Base-by-base conservation (phyloP, 1,140 invertebrate genomes). In the Drosophila erecta region DNA sequence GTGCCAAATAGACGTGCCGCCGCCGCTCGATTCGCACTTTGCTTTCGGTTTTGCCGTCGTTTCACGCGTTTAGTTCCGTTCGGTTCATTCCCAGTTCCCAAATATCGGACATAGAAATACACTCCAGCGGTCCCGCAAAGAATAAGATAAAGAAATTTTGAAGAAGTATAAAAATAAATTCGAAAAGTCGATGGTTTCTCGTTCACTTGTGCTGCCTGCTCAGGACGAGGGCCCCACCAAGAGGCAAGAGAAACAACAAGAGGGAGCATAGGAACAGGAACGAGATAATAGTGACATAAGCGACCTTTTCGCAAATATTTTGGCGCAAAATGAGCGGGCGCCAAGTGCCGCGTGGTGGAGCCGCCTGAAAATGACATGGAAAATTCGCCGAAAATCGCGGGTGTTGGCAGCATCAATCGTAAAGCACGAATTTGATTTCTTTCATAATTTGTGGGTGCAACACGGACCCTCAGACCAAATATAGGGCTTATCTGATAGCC, bases 1-100 rank as follows among this genome's bases (percentile, higher is more conserved):
- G 90, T 89, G 85, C 85, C 85, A 91, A 91, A 83, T 91, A 91
- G 90, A 91, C 84, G 90, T 91, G 70, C 62, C 69, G 81, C 81
- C 81, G 84, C 79, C 64, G 65, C 53, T 77, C 85, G 74, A 59
- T 61, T 73, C 69, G 64, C 77, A 62, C 66, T 87, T 66, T 75
- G 66, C 69, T 78, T 80, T 81, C 70, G 76, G 69, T 66, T 67
- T 44, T 65, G 65, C 20, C 61, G 65, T 67, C 61, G 65, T 67
- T 53, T 65, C 41, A 61, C 57, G 40, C 61, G 57, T 65, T 65
- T 41, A 65, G 61, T 60, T 46, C 33, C 46, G 40, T 49, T 70
- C 67, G 64, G 64, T 83, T 90, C 61, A 78, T 79, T 83, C 75
- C 78, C 65, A 59, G 22, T 61, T 37, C 59, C 54, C 12, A 53